Conservation (phyloP, 2,888 invertebrate species). For the Lasioglossum zephyrum region DNA sequence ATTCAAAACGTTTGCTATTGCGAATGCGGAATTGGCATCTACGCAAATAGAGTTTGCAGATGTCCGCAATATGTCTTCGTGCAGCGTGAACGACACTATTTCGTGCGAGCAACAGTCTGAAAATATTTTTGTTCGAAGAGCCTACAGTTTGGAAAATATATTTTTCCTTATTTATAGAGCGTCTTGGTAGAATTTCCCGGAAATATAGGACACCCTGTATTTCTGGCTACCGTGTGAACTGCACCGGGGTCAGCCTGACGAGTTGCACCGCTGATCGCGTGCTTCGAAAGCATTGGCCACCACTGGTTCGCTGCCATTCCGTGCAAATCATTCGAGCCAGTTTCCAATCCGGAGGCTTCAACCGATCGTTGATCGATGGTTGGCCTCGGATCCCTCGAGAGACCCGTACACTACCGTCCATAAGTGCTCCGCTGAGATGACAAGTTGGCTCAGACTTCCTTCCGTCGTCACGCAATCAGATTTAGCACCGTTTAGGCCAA, state of each 20-base stretch:
- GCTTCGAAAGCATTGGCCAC: conserved; percentile 1
- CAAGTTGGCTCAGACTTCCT: conserved; percentile 2
- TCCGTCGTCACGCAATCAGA: not conserved
- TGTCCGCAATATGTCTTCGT: not conserved
- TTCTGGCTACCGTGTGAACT: conserved; percentile 25
- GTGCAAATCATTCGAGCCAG: not conserved
- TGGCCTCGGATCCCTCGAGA: not conserved
- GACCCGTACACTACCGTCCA: not conserved
- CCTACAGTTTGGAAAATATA: not conserved
- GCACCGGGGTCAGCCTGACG: conserved; percentile 12
- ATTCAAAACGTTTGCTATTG: not conserved
- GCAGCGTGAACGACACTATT: not conserved
- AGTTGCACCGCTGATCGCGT: conserved; percentile 16
- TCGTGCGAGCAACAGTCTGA: not conserved
- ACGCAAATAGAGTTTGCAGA: conserved; percentile 13
- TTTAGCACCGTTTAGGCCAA: conserved; percentile 5
- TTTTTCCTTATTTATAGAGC: not conserved
- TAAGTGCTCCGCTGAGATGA: not conserved
- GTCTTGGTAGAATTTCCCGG: not conserved
- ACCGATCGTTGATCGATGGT: conserved; percentile 13
- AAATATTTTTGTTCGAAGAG: not conserved
- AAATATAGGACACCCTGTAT: not conserved
- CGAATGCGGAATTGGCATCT: not conserved
- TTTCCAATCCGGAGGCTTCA: not conserved
- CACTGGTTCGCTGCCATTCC: not conserved